Evolutionary conservation across 1,140 invertebrate species (phyloP).

Genomic region (Drosophila biarmipes): DNA sequence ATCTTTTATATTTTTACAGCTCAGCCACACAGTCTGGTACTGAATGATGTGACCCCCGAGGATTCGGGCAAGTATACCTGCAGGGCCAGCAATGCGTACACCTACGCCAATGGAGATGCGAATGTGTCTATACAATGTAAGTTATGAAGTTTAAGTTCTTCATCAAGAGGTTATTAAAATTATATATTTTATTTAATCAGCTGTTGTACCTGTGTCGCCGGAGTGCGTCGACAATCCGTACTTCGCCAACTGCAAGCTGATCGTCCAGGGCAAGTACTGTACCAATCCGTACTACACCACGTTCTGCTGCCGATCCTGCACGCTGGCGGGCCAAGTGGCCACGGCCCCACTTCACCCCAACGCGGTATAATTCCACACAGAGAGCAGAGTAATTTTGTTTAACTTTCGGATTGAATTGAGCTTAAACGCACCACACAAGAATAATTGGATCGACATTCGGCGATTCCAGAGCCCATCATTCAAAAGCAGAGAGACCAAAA

Average conservation of each 20-base stretch:
- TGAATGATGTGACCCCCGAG: constrained; percentile 87
- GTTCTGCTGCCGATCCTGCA: constrained; percentile 97
- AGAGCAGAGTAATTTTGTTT: constrained; percentile 50
- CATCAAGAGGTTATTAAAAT: neutral
- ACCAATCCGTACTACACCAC: constrained; percentile 94
- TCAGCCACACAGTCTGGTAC: constrained; percentile 88
- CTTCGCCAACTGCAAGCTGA: constrained; percentile 94
- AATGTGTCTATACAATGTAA: constrained; percentile 90
- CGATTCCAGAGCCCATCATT: constrained; percentile 2
- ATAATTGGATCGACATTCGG: constrained; percentile 42
- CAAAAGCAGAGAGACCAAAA: constrained; percentile 65
- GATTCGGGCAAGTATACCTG: constrained; percentile 93
- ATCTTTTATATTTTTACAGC: constrained; percentile 13
- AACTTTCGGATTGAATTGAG: constrained; percentile 60
- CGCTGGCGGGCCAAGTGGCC: constrained; percentile 89
- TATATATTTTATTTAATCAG: constrained; percentile 85
- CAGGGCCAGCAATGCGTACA: constrained; percentile 90
- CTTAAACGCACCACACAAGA: constrained; percentile 56
- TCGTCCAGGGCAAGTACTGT: constrained; percentile 93
- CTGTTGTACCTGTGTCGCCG: constrained; percentile 88
- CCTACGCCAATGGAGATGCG: constrained; percentile 87
- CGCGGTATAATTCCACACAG: constrained; percentile 64
- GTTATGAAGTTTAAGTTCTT: neutral
- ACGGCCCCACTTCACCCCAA: constrained; percentile 66
- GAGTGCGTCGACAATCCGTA: constrained; percentile 94